Base-by-base conservation (phyloP, 1,140 invertebrate species). In the Ceratitis capitata region DNA sequence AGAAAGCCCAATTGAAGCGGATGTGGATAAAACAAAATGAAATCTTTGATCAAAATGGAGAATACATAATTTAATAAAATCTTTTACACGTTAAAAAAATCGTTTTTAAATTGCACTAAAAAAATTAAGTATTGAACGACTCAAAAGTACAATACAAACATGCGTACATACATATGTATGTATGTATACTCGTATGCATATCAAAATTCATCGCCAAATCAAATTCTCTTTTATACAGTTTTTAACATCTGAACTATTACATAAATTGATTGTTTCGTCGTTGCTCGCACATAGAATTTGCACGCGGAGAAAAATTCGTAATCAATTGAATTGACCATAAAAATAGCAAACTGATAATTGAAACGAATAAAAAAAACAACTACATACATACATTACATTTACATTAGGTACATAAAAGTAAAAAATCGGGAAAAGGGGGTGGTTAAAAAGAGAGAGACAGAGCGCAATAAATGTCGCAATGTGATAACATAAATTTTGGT, bases 321-420 rank as follows among this genome's bases (percentile, higher is more conserved):
- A 78, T 78, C 69, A 78, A 78, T 78, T 78, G 35, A 9, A 78
- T n/a, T 39, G 39, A 19, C n/a, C 42, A 45, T 26, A 78, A 78
- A 23, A 42, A 78, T 78, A 23, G 19, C 9, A 4, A 42, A 78
- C 69, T 45, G 69, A 78, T 78, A 78, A 78, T 78, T 45, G 19
- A 78, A 78, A 23, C 42, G n/a, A 42, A 78, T 9, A 56, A 56
- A 23, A 5, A 56, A 23, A 56, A 19, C n/a, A 26, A 69, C 29
- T 69, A 32, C 61, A 69, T 35, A 69, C 9, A 23, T n/a, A n/a
- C n/a, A n/a, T n/a, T n/a, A n/a, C n/a, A n/a, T n/a, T n/a, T n/a
- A n/a, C n/a, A n/a, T n/a, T n/a, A n/a, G n/a, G n/a, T n/a, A n/a
- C n/a, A n/a, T 26, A 1, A 32, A 42, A 29, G 19, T 10, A 26